These are phyloP conservation scores for Oedothorax gibbosus DNA, from an alignment of 1,140 invertebrate species.

Conservation along the genomic window DNA sequence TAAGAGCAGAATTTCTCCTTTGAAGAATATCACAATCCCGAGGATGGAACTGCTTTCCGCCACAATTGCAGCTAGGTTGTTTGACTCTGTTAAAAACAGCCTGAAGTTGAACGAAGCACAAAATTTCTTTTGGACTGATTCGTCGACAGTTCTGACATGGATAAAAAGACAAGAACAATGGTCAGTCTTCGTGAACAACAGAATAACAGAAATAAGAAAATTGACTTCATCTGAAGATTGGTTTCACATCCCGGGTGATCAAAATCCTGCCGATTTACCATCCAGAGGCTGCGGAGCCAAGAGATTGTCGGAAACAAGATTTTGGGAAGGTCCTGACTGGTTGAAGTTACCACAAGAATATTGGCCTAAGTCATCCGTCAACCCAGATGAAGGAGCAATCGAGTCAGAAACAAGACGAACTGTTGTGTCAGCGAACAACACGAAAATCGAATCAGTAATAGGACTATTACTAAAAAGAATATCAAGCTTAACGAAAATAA, in stretches of 20 bases:
- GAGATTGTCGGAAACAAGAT: not conserved
- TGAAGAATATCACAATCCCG: constrained; percentile 16
- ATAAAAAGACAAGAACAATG: constrained; percentile 3
- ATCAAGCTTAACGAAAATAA: too few relatives aligned
- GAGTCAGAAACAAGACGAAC: not conserved
- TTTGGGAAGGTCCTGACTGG: constrained; percentile 16
- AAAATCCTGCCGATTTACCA: constrained; percentile 21
- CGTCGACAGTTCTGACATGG: constrained; percentile 30
- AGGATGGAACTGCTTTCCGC: not conserved
- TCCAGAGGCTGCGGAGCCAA: constrained; percentile 18
- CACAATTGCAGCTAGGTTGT: constrained; percentile 6
- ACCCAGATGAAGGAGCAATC: constrained; percentile 11
- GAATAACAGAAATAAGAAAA: constrained; percentile 38
- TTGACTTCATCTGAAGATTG: constrained; percentile 3
- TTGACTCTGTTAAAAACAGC: constrained; percentile 1
- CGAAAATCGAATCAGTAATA: too few relatives aligned
- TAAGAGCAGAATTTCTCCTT: constrained; percentile 4
- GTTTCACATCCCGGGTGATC: constrained; percentile 11
- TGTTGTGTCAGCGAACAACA: not conserved
- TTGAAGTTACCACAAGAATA: constrained; percentile 11
- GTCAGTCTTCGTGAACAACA: constrained; percentile 9
- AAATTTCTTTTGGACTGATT: constrained; percentile 40
- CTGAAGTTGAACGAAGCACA: not conserved
- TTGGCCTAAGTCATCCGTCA: constrained; percentile 8
- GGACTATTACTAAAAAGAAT: too few relatives aligned